These are phyloP conservation scores for Arctocebus calabarensis DNA, from an alignment of 2,797 vertebrate species.

Conservation along the genomic window DNA sequence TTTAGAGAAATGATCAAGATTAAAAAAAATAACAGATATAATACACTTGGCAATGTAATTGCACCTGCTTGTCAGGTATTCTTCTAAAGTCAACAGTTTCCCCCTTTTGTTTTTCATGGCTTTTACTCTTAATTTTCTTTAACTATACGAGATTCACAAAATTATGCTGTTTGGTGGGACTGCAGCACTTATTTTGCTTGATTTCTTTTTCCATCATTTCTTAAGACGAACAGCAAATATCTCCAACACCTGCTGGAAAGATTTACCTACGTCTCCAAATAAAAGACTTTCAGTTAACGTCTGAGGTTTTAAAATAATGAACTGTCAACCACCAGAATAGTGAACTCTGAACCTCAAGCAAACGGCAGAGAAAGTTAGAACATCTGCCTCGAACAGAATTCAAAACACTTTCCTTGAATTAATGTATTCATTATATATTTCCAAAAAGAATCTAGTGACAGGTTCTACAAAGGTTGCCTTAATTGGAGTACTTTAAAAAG, in stretches of 20 bases:
- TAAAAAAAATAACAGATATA: not conserved
- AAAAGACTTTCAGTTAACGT: slow-evolving; percentile 55
- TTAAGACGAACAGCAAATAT: slow-evolving; percentile 65
- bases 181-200: slow-evolving; percentile 64
- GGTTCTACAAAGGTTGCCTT: slow-evolving; percentile 53
- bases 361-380: slow-evolving; percentile 58
- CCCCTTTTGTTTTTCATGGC: not conserved
- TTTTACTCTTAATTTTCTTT: slow-evolving; percentile 79
- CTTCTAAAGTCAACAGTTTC: slow-evolving; percentile 64
- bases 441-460: slow-evolving; percentile 68
- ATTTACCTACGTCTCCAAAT: not conserved
- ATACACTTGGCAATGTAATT: slow-evolving; percentile 78
- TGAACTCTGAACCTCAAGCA: slow-evolving; percentile 57
- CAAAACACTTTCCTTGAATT: slow-evolving; percentile 46
- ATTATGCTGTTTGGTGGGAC: slow-evolving; percentile 65
- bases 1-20: slow-evolving; percentile 28
- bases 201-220: slow-evolving; percentile 67
- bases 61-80: slow-evolving; percentile 74
- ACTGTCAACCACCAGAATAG: slow-evolving; percentile 35
- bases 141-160: slow-evolving; percentile 72
- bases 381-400: slow-evolving; percentile 46
- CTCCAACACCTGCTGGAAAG: slow-evolving; percentile 35
- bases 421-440: slow-evolving; percentile 58
- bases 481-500: slow-evolving; percentile 50
- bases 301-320: slow-evolving; percentile 50